phyloP scores from a whole-genome alignment of 1,140 invertebrate genomes.

The Sycophaga agraensis region DNA sequence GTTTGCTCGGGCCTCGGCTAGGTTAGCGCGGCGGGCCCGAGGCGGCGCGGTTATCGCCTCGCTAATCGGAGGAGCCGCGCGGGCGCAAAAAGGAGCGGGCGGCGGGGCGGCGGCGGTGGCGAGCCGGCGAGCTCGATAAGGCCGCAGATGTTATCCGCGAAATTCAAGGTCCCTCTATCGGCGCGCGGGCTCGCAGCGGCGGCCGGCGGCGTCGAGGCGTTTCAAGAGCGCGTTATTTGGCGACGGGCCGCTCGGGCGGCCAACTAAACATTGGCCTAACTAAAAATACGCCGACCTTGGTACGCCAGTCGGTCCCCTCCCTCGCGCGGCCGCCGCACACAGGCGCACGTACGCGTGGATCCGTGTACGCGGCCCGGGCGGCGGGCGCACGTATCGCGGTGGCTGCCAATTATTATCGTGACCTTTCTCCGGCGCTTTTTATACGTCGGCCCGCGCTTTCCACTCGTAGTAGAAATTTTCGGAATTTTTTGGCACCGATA shows the following conservation, averaged over 20 bases:
- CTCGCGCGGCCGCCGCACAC: not conserved
- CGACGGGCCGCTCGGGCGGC: conserved; percentile 40
- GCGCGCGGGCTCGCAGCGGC: conserved; percentile 28
- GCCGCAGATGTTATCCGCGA: conserved; percentile 57
- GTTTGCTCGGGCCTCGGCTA: conserved; percentile 58
- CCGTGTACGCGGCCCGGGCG: no score
- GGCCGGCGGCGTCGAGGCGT: not conserved
- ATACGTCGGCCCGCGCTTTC: no score
- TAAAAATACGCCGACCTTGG: conserved; percentile 58
- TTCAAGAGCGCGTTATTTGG: conserved; percentile 16
- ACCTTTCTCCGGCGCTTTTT: no score
- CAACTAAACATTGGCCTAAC: conserved; percentile 57
- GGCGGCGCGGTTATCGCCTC: conserved; percentile 51
- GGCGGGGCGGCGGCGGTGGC: not conserved
- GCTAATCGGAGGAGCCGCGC: not conserved
- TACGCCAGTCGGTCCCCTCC: conserved; percentile 42
- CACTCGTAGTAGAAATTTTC: conserved; percentile 8
- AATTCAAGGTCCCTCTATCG: conserved; percentile 59
- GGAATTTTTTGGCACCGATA: conserved; percentile 11
- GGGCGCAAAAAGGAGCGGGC: not conserved
- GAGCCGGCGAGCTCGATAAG: conserved; percentile 45
- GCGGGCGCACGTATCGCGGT: no score
- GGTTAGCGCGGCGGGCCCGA: no score
- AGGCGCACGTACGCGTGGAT: no score
- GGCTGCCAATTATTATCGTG: no score